Base-by-base conservation (phyloP, 2,113 vertebrate species). In the Glaucidium brasilianum region DNA sequence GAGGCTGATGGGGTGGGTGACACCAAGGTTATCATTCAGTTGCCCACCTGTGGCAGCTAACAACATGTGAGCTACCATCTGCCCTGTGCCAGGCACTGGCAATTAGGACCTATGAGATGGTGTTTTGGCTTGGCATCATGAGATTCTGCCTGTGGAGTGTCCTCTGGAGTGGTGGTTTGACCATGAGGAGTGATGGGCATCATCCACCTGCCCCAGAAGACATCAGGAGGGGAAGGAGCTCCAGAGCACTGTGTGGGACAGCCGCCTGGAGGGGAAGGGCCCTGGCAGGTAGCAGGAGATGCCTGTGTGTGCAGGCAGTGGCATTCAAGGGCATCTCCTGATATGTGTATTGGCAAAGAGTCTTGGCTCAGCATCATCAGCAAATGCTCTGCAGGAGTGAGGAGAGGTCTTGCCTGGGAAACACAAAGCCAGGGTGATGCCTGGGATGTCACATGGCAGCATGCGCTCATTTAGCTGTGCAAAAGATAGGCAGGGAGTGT, bases 361-460 rank as follows among this genome's bases (percentile, higher is more conserved):
- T 63, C 45, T 53, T 39, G 62, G 6, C 64, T 85, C 76, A 39
- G 35, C 41, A 32, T 29, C 67, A 35, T 37, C 43, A 68, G 39
- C 58, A 95, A 30, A 21, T 27, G 45, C 18, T 80, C 50, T 9
- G 4, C 3, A n/a, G 34, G 9, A 52, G 17, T 10, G 9, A 4
- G 20, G 30, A 76, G 41, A 64, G 25, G 49, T 83, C 59, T 90
- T 2, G 3, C 43, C 35, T 78, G 43, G 43, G 58, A 82, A 63
- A 16, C 0, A 0, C 43, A 78, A 74, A 92, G 60, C 69, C 21
- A 37, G 47, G 29, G 23, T 5, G 13, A 35, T 71, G 29, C 47
- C 41, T 74, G 52, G 47, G 53, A 52, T 89, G 71, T 41, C 1
- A 1, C 0, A 0, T 17, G 32, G 43, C 50, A 91, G 58, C 16